Conservation (phyloP, 2,797 vertebrate species). For the Fundulus diaphanus region DNA sequence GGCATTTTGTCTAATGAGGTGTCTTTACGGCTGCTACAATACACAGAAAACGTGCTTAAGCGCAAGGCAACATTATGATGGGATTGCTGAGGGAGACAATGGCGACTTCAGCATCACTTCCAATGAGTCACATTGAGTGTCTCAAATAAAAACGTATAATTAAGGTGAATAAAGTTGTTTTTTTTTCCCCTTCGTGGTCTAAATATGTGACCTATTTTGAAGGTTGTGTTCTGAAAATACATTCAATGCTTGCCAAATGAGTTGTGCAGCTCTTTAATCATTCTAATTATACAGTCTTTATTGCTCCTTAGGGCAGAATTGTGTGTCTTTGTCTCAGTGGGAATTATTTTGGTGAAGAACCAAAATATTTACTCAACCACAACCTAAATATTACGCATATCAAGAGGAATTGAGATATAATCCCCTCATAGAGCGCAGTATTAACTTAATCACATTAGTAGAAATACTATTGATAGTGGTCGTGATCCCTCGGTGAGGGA, state of each 20-base stretch:
- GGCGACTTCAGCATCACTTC: slow-evolving; percentile 66
- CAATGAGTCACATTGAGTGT: slow-evolving; percentile 66
- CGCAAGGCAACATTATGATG: slow-evolving; percentile 70
- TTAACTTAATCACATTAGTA: slow-evolving; percentile 82
- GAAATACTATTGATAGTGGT: slow-evolving; percentile 82
- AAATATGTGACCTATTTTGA: slow-evolving; percentile 82
- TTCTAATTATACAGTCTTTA: slow-evolving; percentile 85
- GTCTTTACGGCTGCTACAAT: slow-evolving; percentile 67
- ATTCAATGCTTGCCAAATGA: slow-evolving; percentile 82
- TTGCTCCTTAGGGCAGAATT: slow-evolving; percentile 79
- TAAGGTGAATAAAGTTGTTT: slow-evolving; percentile 78
- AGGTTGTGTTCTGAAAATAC: slow-evolving; percentile 77
- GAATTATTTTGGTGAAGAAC: slow-evolving; percentile 80
- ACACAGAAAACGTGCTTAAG: slow-evolving; percentile 74
- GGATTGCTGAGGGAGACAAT: slow-evolving; percentile 76
- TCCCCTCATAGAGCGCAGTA: slow-evolving; percentile 80
- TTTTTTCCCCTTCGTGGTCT: slow-evolving; percentile 67
- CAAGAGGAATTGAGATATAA: slow-evolving; percentile 83
- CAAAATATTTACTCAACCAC: slow-evolving; percentile 81
- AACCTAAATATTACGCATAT: slow-evolving; percentile 84
- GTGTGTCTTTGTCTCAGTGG: slow-evolving; percentile 80
- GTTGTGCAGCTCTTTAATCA: slow-evolving; percentile 81
- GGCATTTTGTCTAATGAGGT: slow-evolving; percentile 76
- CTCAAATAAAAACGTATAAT: slow-evolving; percentile 71
- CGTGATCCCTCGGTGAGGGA: slow-evolving; percentile 74